Evolutionary conservation across 2,797 vertebrate species (phyloP), one percentile per base, ranked within the genome.

Genomic region (Sorex maritimensis): DNA sequence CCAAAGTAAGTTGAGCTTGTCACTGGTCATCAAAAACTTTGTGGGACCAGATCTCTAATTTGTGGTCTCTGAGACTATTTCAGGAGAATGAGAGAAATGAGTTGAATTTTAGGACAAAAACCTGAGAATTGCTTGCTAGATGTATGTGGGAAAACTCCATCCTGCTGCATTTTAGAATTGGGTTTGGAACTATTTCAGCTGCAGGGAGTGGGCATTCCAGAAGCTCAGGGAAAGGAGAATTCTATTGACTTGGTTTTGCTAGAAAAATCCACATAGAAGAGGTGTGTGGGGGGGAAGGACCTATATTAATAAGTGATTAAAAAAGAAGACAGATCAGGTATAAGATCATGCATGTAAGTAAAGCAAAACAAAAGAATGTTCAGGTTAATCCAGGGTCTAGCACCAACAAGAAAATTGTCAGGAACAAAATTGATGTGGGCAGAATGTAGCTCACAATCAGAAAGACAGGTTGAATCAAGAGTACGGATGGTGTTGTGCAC

Each of bases 211-310:
- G 63, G n/a, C 34, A 52, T 72, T 30, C 26, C 11, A 6, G 72
- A 34, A 88, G 24, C 2, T 91, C 30, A 68, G 55, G 52, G 17
- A 38, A 71, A 52, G 49, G 28, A 90, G 41, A 71, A 8, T 4
- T 17, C 19, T 5, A 0, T 8, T 81, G 58, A 24, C 38, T 74
- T 12, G 24, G 5, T 23, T 1, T 0, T 8, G 30, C 41, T 80
- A 63, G 41, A 30, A 74, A 79, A 74, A 74, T 23, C 8, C 30
- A 30, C 44, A 34, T 1, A 15, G 30, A 63, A 84, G 5, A 63
- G 13, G 7, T 0, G 2, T 24, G 17, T 44, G 41, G 2, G 41
- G 41, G 7, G 7, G 41, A 44, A 44, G 41, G 41, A 44, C 5
- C 5, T 44, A 44, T 44, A 7, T 44, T 44, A 44, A 44, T 44